phyloP scores from a whole-genome alignment of 2,888 invertebrate genomes.

The Drosophila formosana region DNA sequence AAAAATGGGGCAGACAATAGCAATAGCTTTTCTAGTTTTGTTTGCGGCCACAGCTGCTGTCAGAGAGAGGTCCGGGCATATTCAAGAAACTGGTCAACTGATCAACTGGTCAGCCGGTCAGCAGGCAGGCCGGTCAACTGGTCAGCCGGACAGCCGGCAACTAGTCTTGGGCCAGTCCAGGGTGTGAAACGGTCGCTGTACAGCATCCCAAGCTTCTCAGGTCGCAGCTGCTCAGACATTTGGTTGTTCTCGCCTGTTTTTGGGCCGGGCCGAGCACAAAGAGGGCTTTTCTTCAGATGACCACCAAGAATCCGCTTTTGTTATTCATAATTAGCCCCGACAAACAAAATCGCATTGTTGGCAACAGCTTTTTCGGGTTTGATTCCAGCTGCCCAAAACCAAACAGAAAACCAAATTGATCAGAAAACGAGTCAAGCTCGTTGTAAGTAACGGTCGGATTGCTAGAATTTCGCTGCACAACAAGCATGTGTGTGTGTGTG shows the following conservation, averaged over 20 bases:
- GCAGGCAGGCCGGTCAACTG: neutral
- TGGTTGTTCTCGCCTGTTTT: constrained; percentile 2
- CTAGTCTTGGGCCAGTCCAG: constrained; percentile 37
- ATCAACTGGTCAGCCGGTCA: constrained; percentile 44
- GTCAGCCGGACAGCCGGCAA: neutral
- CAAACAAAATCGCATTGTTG: constrained; percentile 24
- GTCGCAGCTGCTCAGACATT: neutral
- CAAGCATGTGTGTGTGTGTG: neutral
- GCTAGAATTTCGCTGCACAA: neutral
- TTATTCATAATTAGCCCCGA: constrained; percentile 67
- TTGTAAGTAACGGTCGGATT: constrained; percentile 38
- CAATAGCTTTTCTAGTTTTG: constrained; percentile 67
- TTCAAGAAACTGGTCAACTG: constrained; percentile 30
- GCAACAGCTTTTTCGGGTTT: constrained; percentile 7
- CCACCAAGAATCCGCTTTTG: constrained; percentile 44
- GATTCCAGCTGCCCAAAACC: constrained; percentile 39
- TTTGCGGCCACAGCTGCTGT: constrained; percentile 39
- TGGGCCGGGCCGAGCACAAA: constrained; percentile 35
- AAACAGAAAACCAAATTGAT: neutral
- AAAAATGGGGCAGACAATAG: constrained; percentile 47
- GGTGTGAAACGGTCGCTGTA: constrained; percentile 55
- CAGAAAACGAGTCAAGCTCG: constrained; percentile 43
- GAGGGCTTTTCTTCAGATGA: constrained; percentile 18
- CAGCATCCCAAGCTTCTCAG: constrained; percentile 63
- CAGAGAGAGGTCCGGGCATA: constrained; percentile 32